Base-by-base conservation (phyloP, 1,140 invertebrate species). In the Anagrus nilaparvatae region DNA sequence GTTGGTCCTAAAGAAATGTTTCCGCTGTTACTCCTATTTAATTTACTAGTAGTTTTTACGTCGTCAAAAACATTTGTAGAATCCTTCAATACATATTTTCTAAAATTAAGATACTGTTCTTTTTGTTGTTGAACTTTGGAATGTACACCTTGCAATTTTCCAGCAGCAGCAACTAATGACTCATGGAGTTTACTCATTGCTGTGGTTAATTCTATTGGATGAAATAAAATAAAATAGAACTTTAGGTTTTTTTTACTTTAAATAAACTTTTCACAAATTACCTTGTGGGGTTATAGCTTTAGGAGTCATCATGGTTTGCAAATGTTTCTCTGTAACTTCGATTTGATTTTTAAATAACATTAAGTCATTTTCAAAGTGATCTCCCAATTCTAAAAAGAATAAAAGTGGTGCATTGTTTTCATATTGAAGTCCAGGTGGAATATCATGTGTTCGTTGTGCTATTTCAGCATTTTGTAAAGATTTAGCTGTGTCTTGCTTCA, bases 161-260 rank as follows among this genome's bases (percentile, higher is more conserved):
- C 87, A 33, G 89, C 89, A 42, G 92, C 67, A 4, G 86, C 82
- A 14, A 92, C 77, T 46, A 92, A 79, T 4, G 83, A 84, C 56
- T 89, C 86, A 54, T 92, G 84, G 34, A 91, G 73, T 52, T 84
- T 79, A 34, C 75, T 76, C 56, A 92, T 78, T 13, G 85, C 79
- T 32, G 75, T 57, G 9, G 78, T 74, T 32, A 87, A 53, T 65
- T 87, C 84, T 86, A 58, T 37, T 60, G 66, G 13, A 34, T 32
- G 10, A 49, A 43, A 56, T 55, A 43, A 52, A 49, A 42, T 30
- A 36, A 37, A 51, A 48, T 8, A 18, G 23, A 44, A 44, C 37
- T 34, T n/a, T 38, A 42, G 12, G 37, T 20, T 28, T 44, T 4
- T 20, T 20, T 17, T 17, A 40, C 20, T 16, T 40, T 18, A 18